Evolutionary conservation across 1,140 invertebrate species (phyloP).

Genomic region (Anastrepha ludens): DNA sequence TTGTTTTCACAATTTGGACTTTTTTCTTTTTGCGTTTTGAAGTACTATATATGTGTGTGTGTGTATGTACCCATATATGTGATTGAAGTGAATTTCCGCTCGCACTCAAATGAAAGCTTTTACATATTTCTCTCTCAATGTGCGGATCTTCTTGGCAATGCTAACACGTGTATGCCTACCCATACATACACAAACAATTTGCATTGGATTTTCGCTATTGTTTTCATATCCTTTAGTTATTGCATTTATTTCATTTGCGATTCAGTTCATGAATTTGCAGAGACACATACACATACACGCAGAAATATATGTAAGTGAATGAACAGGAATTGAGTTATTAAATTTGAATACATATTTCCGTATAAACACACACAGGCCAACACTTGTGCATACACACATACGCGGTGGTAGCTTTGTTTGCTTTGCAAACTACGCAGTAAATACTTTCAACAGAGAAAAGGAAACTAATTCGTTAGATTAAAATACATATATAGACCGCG

Average conservation of each 20-base stretch:
- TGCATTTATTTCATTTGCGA: conserved; percentile 29
- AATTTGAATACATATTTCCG: not conserved
- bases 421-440: not conserved
- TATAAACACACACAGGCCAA: not conserved
- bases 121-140: not conserved
- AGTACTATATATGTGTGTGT: not conserved
- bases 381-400: not conserved
- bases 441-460: conserved; percentile 44
- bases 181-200: not conserved
- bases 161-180: not conserved
- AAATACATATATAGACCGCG: not conserved
- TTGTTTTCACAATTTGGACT: too few species aligned
- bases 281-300: not conserved
- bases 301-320: not conserved
- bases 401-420: not conserved
- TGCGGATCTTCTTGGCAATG: not conserved
- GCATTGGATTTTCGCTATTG: conserved; percentile 34
- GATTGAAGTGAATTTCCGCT: not conserved
- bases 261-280: conserved; percentile 14
- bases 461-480: conserved; percentile 22
- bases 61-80: not conserved
- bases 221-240: conserved; percentile 37
- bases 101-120: not conserved
- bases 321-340: conserved; percentile 45
- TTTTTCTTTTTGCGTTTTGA: too few species aligned